These are phyloP conservation scores for Portevinia maculata DNA, from an alignment of 2,888 invertebrate species.

Conservation along the genomic window DNA sequence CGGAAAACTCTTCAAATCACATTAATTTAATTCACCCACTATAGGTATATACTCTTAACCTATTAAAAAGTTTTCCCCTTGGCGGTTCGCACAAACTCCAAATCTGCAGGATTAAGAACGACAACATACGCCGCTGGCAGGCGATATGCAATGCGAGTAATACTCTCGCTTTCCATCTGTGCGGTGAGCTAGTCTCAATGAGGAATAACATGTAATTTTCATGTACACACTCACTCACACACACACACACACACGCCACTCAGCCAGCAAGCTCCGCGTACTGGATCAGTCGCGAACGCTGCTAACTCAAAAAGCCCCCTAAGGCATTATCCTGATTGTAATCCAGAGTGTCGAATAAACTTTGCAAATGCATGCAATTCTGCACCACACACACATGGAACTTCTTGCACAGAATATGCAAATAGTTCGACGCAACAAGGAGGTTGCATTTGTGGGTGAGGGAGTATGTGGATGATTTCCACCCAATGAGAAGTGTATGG, in stretches of 20 bases:
- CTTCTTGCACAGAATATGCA: constrained; percentile 52
- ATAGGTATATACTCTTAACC: constrained; percentile 40
- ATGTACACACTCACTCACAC: constrained; percentile 55
- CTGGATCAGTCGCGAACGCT: constrained; percentile 14
- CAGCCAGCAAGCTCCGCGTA: neutral
- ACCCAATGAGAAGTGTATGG: constrained; percentile 12
- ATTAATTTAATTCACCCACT: constrained; percentile 46
- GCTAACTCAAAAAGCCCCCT: constrained; percentile 54
- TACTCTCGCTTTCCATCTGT: constrained; percentile 42
- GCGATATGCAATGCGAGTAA: too few species aligned
- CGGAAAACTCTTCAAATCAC: constrained; percentile 22
- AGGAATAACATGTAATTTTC: constrained; percentile 45
- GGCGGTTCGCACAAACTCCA: constrained; percentile 2
- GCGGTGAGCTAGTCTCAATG: constrained; percentile 17
- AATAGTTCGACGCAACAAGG: constrained; percentile 56
- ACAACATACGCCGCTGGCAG: constrained; percentile 39
- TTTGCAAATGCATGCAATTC: constrained; percentile 65
- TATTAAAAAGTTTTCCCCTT: constrained; percentile 42
- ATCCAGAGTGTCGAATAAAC: constrained; percentile 62
- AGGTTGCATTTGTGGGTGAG: constrained; percentile 6
- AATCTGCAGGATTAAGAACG: constrained; percentile 40
- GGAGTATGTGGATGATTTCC: neutral
- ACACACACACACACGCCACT: neutral
- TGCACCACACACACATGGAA: constrained; percentile 21
- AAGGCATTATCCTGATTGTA: constrained; percentile 67